Conservation (phyloP, 2,888 invertebrate genomes). For the Pteria penguin region DNA sequence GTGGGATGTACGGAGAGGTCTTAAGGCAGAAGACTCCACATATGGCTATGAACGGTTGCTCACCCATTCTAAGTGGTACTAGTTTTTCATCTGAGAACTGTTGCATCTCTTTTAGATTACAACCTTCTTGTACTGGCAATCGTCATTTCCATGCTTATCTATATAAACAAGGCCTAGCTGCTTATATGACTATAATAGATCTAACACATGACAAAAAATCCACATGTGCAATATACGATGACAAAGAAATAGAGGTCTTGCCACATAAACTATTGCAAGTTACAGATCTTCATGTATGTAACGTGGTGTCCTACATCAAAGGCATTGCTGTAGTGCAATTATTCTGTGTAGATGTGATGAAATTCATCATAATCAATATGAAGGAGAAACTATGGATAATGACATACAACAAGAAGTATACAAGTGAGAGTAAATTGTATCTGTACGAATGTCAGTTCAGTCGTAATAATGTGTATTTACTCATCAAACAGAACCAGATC, state of each 20-base stretch:
- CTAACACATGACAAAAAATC: constrained; percentile 27
- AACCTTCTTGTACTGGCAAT: constrained; percentile 36
- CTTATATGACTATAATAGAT: constrained; percentile 29
- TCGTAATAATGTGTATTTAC: constrained; percentile 31
- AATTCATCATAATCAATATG: constrained; percentile 36
- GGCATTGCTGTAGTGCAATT: constrained; percentile 33
- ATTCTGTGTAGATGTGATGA: constrained; percentile 34
- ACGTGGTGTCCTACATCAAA: constrained; percentile 33
- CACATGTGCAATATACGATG: constrained; percentile 20
- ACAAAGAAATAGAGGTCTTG: constrained; percentile 31
- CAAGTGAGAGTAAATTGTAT: constrained; percentile 27
- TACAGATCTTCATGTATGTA: constrained; percentile 36
- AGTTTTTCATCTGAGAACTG: constrained; percentile 25
- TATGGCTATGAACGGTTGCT: neutral
- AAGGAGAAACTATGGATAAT: constrained; percentile 27
- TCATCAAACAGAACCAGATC: constrained; percentile 35
- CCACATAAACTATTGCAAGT: constrained; percentile 24
- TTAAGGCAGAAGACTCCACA: neutral
- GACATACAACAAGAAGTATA: constrained; percentile 31
- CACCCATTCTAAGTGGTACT: neutral
- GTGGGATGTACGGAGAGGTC: neutral
- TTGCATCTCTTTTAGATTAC: constrained; percentile 35
- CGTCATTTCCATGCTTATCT: constrained; percentile 40
- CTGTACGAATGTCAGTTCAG: constrained; percentile 37
- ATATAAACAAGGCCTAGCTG: constrained; percentile 28